Evolutionary conservation across 2,113 vertebrate species (phyloP).

Genomic region (Myanophis thanlyinensis): DNA sequence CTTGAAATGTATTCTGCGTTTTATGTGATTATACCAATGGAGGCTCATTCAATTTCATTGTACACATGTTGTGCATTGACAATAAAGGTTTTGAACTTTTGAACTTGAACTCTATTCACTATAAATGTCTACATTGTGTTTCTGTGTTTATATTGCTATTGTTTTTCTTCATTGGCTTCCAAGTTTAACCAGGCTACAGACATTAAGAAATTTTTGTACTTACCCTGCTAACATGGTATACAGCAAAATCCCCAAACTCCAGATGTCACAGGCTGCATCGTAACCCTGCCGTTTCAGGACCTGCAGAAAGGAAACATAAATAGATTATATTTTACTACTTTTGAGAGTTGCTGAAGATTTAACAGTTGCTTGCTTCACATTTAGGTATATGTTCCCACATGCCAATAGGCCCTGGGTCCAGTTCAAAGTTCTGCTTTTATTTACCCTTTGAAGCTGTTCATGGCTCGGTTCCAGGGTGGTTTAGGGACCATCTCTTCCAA

Average conservation of each 20-base stretch:
- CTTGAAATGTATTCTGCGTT: no score
- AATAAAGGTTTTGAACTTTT: no score
- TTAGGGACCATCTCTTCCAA: background rate
- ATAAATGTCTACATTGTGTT: background rate
- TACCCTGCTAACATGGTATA: constrained; percentile 97
- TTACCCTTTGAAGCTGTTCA: background rate
- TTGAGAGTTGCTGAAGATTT: background rate
- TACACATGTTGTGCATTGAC: no score
- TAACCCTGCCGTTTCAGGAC: constrained; percentile 94
- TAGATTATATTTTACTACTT: background rate
- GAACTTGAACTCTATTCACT: no score
- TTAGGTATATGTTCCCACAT: background rate
- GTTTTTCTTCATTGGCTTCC: background rate
- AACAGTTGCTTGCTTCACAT: background rate
- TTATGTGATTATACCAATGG: no score
- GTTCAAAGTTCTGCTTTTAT: background rate
- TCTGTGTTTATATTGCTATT: background rate
- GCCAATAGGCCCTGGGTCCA: background rate
- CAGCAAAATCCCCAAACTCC: constrained; percentile 91
- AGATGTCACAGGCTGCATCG: constrained; percentile 93
- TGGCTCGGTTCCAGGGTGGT: background rate
- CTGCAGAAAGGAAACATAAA: constrained; percentile 49
- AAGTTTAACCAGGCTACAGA: background rate
- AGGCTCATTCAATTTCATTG: no score
- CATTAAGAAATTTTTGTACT: background rate